These are phyloP conservation scores for Dorcus hopei DNA, from an alignment of 2,888 invertebrate species.

Conservation along the genomic window DNA sequence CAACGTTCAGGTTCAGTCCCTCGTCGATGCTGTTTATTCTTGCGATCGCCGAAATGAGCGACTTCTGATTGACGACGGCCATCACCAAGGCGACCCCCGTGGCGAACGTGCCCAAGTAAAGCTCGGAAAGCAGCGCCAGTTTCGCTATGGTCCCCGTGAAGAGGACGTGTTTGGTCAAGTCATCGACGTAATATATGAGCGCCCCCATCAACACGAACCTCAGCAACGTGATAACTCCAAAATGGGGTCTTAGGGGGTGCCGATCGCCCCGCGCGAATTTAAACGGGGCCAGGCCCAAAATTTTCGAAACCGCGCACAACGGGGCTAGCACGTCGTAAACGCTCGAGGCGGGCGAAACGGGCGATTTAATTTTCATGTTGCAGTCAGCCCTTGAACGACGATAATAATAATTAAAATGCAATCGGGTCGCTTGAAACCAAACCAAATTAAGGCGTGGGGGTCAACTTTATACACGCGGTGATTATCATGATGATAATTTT, in stretches of 20 bases:
- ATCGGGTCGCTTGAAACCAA: no score
- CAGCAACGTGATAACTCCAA: not conserved
- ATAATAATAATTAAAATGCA: no score
- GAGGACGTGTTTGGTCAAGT: conserved; percentile 17
- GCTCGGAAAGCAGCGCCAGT: conserved; percentile 25
- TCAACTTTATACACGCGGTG: no score
- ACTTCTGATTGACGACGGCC: conserved; percentile 20
- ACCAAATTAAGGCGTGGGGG: no score
- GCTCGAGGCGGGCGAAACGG: not conserved
- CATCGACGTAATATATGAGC: conserved; percentile 18
- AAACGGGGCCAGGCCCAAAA: conserved; percentile 29
- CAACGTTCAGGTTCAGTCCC: conserved; percentile 16
- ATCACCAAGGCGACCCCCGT: conserved; percentile 21
- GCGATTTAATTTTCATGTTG: no score
- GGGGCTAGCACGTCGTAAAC: conserved; percentile 4
- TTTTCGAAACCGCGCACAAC: conserved; percentile 26
- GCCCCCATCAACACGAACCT: conserved; percentile 12
- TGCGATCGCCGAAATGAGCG: conserved; percentile 17
- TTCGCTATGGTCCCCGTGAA: conserved; percentile 20
- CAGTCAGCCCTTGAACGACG: no score
- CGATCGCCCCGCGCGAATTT: not conserved
- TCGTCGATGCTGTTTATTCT: conserved; percentile 5
- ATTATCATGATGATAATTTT: no score
- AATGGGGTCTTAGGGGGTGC: conserved; percentile 8
- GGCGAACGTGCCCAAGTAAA: conserved; percentile 24